Evolutionary conservation across 2,113 vertebrate species (phyloP), one percentile per base, ranked within the genome.

Genomic region (Dipodomys ordii): DNA sequence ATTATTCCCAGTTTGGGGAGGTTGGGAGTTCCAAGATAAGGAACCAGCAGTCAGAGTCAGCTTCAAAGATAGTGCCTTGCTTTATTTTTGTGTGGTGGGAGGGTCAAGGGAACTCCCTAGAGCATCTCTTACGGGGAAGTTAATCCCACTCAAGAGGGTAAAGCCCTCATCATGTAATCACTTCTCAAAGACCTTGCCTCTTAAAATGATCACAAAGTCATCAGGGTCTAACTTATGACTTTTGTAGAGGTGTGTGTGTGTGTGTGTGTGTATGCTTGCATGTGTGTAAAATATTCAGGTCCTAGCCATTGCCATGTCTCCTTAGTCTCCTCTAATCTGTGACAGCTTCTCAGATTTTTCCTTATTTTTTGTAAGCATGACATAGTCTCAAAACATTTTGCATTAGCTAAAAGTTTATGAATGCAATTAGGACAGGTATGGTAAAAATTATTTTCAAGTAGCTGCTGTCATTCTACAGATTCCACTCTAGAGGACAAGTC

Each of bases 261-360:
- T 39, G 39, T 39, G 39, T 39, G 39, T 39, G 53, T 13, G 53
- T 57, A 16, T 57, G 53, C 18, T 16, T 57, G 53, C 3, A 3
- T 57, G 53, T 57, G 53, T 57, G 53, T 57, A 57, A 57, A 83
- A 53, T 18, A 39, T 57, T 32, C 23, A 91, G 39, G 12, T 6
- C n/a, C 10, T 1, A 83, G 13, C 11, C 46, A n/a, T 88, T 7
- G 20, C 44, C 44, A 15, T 30, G 23, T 25, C 20, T 79, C 35
- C 32, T 79, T 81, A 22, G 19, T 46, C n/a, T 46, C 64, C 46
- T 87, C 74, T 22, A 77, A 76, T 80, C 35, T 77, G 30, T 69
- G 76, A 35, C 7, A 27, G 15, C 80, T 95, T 71, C 80, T 93
- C 46, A 67, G 10, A 76, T 87, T 91, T 96, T 83, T 7, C 7